These are phyloP conservation scores for Clostera curtula DNA, from an alignment of 2,888 invertebrate species.

Conservation along the genomic window DNA sequence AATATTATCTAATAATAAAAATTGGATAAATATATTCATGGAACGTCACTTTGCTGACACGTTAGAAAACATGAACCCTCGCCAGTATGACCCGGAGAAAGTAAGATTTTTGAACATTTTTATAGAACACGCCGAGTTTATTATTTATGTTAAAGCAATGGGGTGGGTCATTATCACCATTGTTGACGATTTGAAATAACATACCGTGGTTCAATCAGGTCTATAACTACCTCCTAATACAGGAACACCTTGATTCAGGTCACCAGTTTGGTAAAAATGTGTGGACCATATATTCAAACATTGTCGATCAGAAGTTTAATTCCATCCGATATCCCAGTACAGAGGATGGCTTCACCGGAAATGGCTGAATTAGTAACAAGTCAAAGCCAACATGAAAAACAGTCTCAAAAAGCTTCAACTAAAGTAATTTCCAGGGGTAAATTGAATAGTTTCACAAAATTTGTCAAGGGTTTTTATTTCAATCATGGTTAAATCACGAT, in stretches of 20 bases:
- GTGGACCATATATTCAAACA: constrained; percentile 58
- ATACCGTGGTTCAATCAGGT: background rate
- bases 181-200: no score
- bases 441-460: background rate
- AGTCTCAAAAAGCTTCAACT: constrained; percentile 26
- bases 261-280: constrained; percentile 55
- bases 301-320: constrained; percentile 55
- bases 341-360: constrained; percentile 60
- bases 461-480: background rate
- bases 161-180: no score
- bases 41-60: constrained; percentile 61
- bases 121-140: no score
- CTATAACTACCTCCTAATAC: no score
- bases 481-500: background rate
- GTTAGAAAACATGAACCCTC: constrained; percentile 64
- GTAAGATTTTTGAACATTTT: no score
- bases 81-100: constrained; percentile 67
- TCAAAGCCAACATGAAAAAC: constrained; percentile 35
- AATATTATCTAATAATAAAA: constrained; percentile 33
- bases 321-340: constrained; percentile 56
- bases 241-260: constrained; percentile 39
- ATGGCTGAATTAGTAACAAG: constrained; percentile 58
- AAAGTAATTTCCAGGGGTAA: constrained; percentile 47
- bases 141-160: no score
- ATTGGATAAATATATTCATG: constrained; percentile 62